Percentiles rank a stretch among this genome's conserved stretches.
Conservation (phyloP, 1,140 invertebrate species). For the Anastrepha obliqua region DNA sequence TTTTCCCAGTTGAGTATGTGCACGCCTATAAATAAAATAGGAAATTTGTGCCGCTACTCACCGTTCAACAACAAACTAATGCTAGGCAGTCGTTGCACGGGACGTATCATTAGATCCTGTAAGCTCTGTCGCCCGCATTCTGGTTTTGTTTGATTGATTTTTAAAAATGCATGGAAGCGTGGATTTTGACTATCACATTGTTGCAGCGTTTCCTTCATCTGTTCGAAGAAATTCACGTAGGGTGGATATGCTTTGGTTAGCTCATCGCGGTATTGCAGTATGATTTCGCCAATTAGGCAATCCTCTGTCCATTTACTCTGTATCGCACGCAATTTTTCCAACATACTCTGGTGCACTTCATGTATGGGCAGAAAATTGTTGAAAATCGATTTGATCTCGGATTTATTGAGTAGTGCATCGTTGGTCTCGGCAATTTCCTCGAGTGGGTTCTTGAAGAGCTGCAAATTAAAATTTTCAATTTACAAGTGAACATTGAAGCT, state of each 20-base stretch:
- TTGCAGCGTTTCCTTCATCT: constrained; percentile 93
- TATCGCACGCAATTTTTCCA: constrained; percentile 77
- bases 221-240: constrained; percentile 98
- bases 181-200: constrained; percentile 94
- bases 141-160: constrained; percentile 92
- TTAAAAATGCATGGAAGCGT: constrained; percentile 97
- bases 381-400: constrained; percentile 97
- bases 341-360: constrained; percentile 91
- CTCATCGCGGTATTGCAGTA: constrained; percentile 87
- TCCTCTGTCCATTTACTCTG: constrained; percentile 86
- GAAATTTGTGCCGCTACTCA: constrained; percentile 74
- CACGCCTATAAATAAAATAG: background rate
- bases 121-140: constrained; percentile 97
- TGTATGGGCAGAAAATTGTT: constrained; percentile 96
- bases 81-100: constrained; percentile 96
- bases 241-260: constrained; percentile 96
- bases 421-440: constrained; percentile 87
- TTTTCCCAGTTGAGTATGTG: background rate
- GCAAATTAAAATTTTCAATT: constrained; percentile 58
- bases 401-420: constrained; percentile 88
- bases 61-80: constrained; percentile 94
- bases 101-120: constrained; percentile 95
- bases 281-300: constrained; percentile 89
- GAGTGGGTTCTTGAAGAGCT: constrained; percentile 95
- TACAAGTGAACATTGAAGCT: no score